Base-by-base conservation (phyloP, 2,113 vertebrate species). In the Furnarius figulus region DNA sequence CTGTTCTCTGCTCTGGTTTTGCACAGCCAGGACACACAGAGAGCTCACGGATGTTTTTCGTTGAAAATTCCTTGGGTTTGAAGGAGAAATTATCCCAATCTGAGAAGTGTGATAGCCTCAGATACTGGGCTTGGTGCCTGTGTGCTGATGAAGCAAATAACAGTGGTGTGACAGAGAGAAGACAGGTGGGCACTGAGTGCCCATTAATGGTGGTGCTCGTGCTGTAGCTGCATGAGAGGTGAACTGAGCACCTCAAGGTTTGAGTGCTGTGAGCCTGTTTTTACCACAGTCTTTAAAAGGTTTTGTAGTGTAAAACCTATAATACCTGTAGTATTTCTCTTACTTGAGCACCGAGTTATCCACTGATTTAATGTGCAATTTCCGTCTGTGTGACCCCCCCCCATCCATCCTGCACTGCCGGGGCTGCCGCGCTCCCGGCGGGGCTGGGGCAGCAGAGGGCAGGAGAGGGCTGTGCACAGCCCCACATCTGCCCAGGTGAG, bases 391-490 rank as follows among this genome's bases (percentile, higher is more conserved):
- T 7, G 61, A 15, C 46, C 33, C 37, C 39, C 39, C 47, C 16
- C 49, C 74, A 10, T 27, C 5, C n/a, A 35, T 24, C 37, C 53
- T 8, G 49, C 35, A 31, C 42, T 12, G 58, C 46, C 53, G 39
- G 52, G 33, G 56, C 12, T 12, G 77, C 68, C 12, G 53, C 52
- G 46, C 68, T 59, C 46, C 61, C 28, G 16, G 37, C 37, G 37
- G 61, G 61, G 61, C 61, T 44, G 30, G 87, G 84, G 92, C 97
- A 92, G 94, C 39, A 97, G 96, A 89, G 97, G 96, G 96, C 91
- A 89, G 94, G n/a, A 90, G 80, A 91, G 91, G 59, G 81, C 96
- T 70, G 71, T 35, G 71, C 46, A 23, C 3, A 20, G 53, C 62
- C 5, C 21, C 28, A 19, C 52, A 4, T 20, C 37, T 50, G 35